Evolutionary conservation across 2,113 vertebrate genomes (phyloP).

Genomic region (Megaleporinus macrocephalus): DNA sequence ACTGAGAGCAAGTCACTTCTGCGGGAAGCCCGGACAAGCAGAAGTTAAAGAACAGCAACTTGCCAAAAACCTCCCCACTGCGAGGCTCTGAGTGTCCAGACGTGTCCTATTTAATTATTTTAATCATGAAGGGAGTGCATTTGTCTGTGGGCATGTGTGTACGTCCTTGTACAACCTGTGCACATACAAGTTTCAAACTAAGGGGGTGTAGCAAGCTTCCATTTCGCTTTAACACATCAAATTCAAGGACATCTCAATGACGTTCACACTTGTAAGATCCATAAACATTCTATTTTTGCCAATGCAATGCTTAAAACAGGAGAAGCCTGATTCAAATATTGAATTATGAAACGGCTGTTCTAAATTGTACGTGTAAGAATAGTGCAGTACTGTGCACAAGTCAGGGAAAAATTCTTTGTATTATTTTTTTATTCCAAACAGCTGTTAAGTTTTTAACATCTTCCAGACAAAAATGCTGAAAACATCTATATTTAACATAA

Average conservation of each 20-base stretch:
- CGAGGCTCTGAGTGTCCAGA: background rate
- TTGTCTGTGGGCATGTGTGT: background rate
- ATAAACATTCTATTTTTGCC: background rate
- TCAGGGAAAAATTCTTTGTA: too few relatives aligned
- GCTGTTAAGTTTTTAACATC: too few relatives aligned
- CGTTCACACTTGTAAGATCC: background rate
- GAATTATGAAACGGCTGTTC: too few relatives aligned
- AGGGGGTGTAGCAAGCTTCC: background rate
- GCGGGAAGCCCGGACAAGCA: background rate
- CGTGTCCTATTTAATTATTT: slow-evolving; percentile 2
- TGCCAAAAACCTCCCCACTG: slow-evolving; percentile 9
- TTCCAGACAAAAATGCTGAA: too few relatives aligned
- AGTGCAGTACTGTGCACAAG: too few relatives aligned
- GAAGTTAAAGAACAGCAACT: background rate
- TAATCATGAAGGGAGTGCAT: slow-evolving; percentile 6
- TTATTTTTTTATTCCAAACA: too few relatives aligned
- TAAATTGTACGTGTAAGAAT: too few relatives aligned
- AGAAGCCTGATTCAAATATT: too few relatives aligned
- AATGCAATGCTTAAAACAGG: too few relatives aligned
- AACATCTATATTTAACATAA: too few relatives aligned
- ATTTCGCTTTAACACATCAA: background rate
- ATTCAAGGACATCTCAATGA: background rate
- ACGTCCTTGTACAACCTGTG: background rate
- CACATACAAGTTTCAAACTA: background rate
- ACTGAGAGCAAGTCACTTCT: slow-evolving; percentile 8